Evolutionary conservation across 2,113 vertebrate genomes (phyloP).

Genomic region (Clinocottus analis): DNA sequence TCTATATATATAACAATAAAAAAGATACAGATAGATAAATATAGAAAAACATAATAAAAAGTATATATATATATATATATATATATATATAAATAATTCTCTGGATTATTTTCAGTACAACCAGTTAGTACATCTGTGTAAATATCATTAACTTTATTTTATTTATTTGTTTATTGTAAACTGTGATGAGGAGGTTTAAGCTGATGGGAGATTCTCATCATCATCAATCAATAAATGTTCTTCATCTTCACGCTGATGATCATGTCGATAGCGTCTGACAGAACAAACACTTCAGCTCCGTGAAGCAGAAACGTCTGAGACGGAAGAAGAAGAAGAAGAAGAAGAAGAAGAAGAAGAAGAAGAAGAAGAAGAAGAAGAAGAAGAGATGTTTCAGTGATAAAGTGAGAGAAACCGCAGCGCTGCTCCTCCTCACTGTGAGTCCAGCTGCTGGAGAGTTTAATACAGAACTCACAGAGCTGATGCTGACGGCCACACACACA

Average conservation of each 20-base stretch:
- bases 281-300: constrained; percentile 2
- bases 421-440: constrained; percentile 37
- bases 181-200: not conserved
- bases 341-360: too few relatives aligned
- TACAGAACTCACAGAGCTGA: constrained; percentile 52
- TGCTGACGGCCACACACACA: constrained; percentile 33
- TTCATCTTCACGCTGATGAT: too few relatives aligned
- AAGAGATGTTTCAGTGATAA: constrained; percentile 60
- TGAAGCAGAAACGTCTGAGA: too few relatives aligned
- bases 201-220: not conserved
- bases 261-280: not conserved
- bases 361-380: too few relatives aligned
- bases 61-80: not conserved
- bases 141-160: not conserved
- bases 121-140: not conserved
- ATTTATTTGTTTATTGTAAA: not conserved
- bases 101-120: not conserved
- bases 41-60: too few relatives aligned
- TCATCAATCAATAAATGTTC: not conserved
- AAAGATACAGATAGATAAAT: too few relatives aligned
- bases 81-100: too few relatives aligned
- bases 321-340: too few relatives aligned
- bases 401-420: constrained; percentile 41
- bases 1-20: too few relatives aligned
- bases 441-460: constrained; percentile 71